A percentile compares a stretch with the other conserved stretches of the same genome.
phyloP scores from a whole-genome alignment of 2,797 vertebrate genomes.

The Anas bernieri region DNA sequence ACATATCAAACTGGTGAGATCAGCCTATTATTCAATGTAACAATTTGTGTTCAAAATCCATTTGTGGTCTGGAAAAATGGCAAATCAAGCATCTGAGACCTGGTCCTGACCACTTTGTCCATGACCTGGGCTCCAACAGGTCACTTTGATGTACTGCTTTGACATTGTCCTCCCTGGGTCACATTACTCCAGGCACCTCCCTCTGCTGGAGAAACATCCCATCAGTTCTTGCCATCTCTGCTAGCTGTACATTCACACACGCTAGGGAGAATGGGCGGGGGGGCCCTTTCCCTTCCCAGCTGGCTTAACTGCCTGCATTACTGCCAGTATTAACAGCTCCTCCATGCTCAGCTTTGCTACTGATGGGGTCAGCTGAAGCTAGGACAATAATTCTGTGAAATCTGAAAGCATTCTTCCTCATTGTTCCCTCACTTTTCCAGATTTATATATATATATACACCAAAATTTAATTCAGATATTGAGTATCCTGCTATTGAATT shows the following conservation, averaged over 20 bases:
- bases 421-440: neutral
- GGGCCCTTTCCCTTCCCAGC: neutral
- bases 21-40: neutral
- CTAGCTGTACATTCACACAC: too few species aligned
- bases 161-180: too few species aligned
- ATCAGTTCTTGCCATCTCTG: neutral
- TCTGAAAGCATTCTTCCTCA: neutral
- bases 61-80: neutral
- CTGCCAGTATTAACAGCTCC: neutral
- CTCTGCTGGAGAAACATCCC: neutral
- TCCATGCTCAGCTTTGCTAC: neutral
- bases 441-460: neutral
- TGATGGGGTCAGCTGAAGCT: neutral
- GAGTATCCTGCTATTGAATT: neutral
- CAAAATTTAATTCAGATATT: neutral
- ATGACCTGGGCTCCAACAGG: neutral
- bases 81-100: neutral
- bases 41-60: neutral
- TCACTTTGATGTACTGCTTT: neutral
- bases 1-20: neutral
- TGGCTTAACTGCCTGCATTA: neutral
- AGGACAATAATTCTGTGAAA: neutral
- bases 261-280: neutral
- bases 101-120: neutral
- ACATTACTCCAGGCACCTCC: rapidly evolving